phyloP scores from a whole-genome alignment of 2,888 invertebrate genomes.

The Odontocerum albicorne region DNA sequence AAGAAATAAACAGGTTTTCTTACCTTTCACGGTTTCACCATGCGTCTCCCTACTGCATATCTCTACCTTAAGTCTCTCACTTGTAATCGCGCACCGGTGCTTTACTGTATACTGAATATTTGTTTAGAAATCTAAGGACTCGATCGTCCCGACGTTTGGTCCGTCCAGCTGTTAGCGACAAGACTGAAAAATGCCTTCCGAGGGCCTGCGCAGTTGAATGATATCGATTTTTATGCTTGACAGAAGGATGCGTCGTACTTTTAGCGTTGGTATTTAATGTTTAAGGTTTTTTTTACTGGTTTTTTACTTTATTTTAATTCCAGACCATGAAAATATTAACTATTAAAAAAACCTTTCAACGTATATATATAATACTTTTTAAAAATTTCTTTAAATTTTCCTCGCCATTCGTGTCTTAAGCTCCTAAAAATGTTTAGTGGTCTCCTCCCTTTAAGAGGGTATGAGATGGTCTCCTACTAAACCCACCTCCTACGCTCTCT shows the following conservation, averaged over 20 bases:
- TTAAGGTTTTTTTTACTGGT: background rate
- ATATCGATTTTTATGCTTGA: constrained; percentile 31
- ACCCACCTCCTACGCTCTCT: constrained; percentile 5
- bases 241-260: constrained; percentile 11
- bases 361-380: too few species aligned
- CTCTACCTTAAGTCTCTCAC: constrained; percentile 11
- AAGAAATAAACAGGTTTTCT: background rate
- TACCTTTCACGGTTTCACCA: constrained; percentile 30
- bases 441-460: too few species aligned
- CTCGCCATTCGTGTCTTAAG: constrained; percentile 1
- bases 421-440: too few species aligned
- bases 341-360: too few species aligned
- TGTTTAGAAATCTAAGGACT: constrained; percentile 8
- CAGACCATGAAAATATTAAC: too few species aligned
- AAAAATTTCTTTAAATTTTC: background rate
- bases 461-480: background rate
- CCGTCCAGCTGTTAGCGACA: constrained; percentile 32
- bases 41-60: constrained; percentile 19
- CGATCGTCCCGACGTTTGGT: constrained; percentile 21
- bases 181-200: constrained; percentile 22
- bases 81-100: constrained; percentile 22
- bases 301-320: too few species aligned
- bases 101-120: too few species aligned
- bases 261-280: background rate
- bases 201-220: constrained; percentile 25